phyloP scores from a whole-genome alignment of 2,113 vertebrate species.

The Mirza zaza region DNA sequence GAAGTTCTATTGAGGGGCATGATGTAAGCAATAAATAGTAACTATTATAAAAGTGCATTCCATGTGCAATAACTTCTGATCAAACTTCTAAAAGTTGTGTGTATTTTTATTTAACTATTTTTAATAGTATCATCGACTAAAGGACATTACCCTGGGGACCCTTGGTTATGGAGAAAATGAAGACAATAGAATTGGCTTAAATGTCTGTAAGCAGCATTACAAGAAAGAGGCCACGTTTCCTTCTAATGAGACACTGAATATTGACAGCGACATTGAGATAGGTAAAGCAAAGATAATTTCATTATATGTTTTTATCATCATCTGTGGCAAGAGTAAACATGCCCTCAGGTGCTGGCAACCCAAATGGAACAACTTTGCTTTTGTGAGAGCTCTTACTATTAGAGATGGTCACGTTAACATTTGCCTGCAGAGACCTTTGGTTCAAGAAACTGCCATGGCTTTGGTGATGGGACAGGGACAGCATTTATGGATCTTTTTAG shows the following conservation, averaged over 20 bases:
- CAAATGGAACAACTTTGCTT: neutral
- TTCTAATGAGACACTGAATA: constrained; percentile 85
- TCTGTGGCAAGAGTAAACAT: neutral
- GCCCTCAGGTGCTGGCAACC: neutral
- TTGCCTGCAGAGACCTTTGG: neutral
- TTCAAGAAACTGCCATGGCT: neutral
- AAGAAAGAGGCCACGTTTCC: constrained; percentile 84
- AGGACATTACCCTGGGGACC: constrained; percentile 89
- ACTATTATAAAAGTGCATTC: neutral
- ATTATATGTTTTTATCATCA: neutral
- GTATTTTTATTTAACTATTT: constrained; percentile 69
- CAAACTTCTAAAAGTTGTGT: neutral
- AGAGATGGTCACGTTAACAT: neutral
- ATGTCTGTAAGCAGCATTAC: constrained; percentile 92
- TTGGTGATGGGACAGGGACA: neutral
- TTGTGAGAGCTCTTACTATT: neutral
- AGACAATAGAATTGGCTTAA: constrained; percentile 84
- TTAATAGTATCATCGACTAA: constrained; percentile 89
- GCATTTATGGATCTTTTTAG: neutral
- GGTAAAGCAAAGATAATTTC: constrained; percentile 81
- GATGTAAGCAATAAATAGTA: neutral
- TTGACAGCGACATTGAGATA: constrained; percentile 90
- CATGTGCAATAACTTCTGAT: neutral
- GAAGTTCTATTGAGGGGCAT: neutral
- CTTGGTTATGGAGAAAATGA: constrained; percentile 88